Evolutionary conservation across 2,113 vertebrate species (phyloP).

Genomic region (Neoarius graeffei): DNA sequence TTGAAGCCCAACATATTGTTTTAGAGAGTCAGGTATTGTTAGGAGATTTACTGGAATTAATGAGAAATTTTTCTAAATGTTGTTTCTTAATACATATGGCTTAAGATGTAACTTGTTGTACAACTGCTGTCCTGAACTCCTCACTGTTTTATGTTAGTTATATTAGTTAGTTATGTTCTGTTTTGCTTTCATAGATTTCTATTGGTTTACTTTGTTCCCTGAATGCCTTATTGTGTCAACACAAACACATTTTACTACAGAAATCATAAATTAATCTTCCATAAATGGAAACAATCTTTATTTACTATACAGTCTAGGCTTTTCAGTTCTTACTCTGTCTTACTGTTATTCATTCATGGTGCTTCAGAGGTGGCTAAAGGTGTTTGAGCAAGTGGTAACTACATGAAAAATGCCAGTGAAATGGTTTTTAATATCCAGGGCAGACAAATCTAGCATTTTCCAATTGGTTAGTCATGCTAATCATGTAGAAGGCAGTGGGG

Average conservation of each 20-base stretch:
- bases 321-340: not conserved
- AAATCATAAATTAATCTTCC: not conserved
- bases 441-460: not conserved
- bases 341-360: not conserved
- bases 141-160: too few relatives aligned
- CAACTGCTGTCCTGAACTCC: too few relatives aligned
- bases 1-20: not conserved
- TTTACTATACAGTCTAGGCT: not conserved
- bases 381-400: not conserved
- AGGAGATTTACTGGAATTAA: not conserved
- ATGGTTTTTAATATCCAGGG: conserved; percentile 22
- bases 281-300: not conserved
- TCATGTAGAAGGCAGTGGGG: not conserved
- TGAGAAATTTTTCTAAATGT: too few relatives aligned
- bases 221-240: too few relatives aligned
- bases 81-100: too few relatives aligned
- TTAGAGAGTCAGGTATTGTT: not conserved
- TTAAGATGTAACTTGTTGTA: too few relatives aligned
- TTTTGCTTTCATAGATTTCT: not conserved
- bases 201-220: not conserved
- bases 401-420: not conserved
- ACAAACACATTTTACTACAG: not conserved
- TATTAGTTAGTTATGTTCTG: too few relatives aligned
- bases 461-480: conserved; percentile 2
- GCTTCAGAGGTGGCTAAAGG: not conserved